Base-by-base conservation (phyloP, 2,113 vertebrate genomes). In the Protobothrops mucrosquamatus region DNA sequence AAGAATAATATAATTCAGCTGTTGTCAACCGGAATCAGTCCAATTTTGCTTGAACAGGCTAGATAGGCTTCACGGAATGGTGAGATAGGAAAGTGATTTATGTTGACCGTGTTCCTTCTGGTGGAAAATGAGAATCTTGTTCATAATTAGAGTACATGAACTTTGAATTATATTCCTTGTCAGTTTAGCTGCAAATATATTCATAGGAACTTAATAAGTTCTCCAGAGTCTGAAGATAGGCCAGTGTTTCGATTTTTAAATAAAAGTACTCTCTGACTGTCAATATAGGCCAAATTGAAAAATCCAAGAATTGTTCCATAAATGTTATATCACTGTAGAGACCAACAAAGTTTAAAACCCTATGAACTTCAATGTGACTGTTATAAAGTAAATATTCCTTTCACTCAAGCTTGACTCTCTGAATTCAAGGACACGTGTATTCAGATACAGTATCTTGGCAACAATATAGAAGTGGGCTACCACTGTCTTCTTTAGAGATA, bases 81-180 rank as follows among this genome's bases (percentile, higher is more conserved):
- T 56, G 24, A 46, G 52, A 20, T 23, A 95, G 55, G 94, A 11
- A 92, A 92, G 57, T 54, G 0, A 90, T 92, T 95, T 95, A 91
- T 43, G 92, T 91, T 92, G 93, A 57, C 87, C 92, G 52, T 46
- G 34, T 57, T 94, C 64, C n/a, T 24, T 69, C 51, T 14, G 39
- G 26, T 90, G 57, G 48, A 87, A 96, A 94, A 95, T 74, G 64
- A 43, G 39, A 91, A 93, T 94, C 90, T 93, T 29, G 2, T 88
- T 89, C 94, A 89, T 93, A 95, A 95, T 95, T 93, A 93, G 24
- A 91, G 89, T 26, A 61, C 91, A 0, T 93, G 94, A 93, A 92
- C 93, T 94, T 26, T 69, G 74, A 94, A 95, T 61, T 91, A 48
- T 61, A 91, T 34, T 86, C 92, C 94, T 94, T 92, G 94, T 91